These are phyloP conservation scores for Enteromius trimaculatus DNA, from an alignment of 2,797 vertebrate genomes.

Conservation along the genomic window DNA sequence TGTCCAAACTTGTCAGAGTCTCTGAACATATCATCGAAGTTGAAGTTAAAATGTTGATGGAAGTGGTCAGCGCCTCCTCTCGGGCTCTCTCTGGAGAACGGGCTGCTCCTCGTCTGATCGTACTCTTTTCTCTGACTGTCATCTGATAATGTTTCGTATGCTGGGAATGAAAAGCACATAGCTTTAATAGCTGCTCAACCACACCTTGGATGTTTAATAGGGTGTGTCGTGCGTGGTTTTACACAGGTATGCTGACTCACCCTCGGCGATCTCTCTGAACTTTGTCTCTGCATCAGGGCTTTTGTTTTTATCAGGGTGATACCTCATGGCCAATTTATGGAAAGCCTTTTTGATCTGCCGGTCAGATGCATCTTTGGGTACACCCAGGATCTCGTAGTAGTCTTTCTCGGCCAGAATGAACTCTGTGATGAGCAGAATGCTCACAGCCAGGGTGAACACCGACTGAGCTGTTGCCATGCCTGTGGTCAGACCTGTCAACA, in stretches of 20 bases:
- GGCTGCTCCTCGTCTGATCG: conserved; percentile 83
- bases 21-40: conserved; percentile 94
- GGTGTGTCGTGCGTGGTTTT: neutral
- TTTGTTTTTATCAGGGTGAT: conserved; percentile 97
- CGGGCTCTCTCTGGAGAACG: conserved; percentile 72
- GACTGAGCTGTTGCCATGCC: conserved; percentile 88
- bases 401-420: conserved; percentile 91
- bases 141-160: conserved; percentile 93
- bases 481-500: conserved; percentile 65
- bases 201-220: neutral
- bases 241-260: conserved; percentile 67
- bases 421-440: conserved; percentile 93
- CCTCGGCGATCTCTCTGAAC: conserved; percentile 96
- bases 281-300: conserved; percentile 90
- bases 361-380: conserved; percentile 90
- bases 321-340: conserved; percentile 93
- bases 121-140: conserved; percentile 87
- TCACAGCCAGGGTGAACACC: conserved; percentile 85
- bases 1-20: conserved; percentile 88
- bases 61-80: conserved; percentile 72
- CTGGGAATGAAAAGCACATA: conserved; percentile 68
- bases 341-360: conserved; percentile 98
- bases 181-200: neutral
- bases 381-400: conserved; percentile 93
- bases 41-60: conserved; percentile 88